These are phyloP conservation scores for Epizoanthus rinbou DNA, from an alignment of 92 coral and sea anemone genomes.

Conservation along the genomic window DNA sequence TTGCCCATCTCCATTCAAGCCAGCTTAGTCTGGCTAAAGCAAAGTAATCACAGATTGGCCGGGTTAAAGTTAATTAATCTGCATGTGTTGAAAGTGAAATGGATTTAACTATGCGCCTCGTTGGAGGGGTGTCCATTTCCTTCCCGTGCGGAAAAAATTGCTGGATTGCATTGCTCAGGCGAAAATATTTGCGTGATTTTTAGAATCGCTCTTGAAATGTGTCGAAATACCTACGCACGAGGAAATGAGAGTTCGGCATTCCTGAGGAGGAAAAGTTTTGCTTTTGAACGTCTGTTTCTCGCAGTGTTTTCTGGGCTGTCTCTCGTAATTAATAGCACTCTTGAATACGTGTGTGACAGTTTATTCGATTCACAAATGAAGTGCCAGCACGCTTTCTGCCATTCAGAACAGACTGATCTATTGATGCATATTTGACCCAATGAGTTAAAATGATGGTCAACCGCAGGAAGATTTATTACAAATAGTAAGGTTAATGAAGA, in stretches of 20 bases:
- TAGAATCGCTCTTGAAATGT: conserved; percentile 1
- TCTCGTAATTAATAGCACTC: conserved; percentile 32
- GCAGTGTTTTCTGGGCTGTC: conserved; percentile 5
- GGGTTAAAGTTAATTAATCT: conserved; percentile 28
- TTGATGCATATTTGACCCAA: conserved; percentile 32
- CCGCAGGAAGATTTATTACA: conserved; percentile 45
- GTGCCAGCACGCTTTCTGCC: conserved; percentile 46
- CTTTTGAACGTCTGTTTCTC: neutral
- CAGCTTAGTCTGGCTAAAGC: conserved; percentile 14
- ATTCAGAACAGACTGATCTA: conserved; percentile 27
- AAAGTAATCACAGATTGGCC: conserved; percentile 38
- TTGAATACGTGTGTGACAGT: conserved; percentile 30
- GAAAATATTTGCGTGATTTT: conserved; percentile 33
- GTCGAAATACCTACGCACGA: conserved; percentile 1
- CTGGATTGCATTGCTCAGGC: conserved; percentile 28
- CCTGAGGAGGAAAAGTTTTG: conserved; percentile 21
- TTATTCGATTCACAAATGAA: conserved; percentile 30
- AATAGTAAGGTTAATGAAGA: conserved; percentile 17
- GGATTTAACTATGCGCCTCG: conserved; percentile 20
- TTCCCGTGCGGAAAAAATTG: conserved; percentile 35
- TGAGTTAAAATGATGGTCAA: conserved; percentile 30
- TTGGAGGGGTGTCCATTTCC: conserved; percentile 21
- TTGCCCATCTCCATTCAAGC: neutral
- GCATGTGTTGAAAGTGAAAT: conserved; percentile 40
- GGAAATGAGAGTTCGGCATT: conserved; percentile 32